Percentiles rank a stretch among this genome's conserved stretches.
These are phyloP conservation scores for Frankliniella intonsa DNA, from an alignment of 2,888 invertebrate species.

Conservation along the genomic window DNA sequence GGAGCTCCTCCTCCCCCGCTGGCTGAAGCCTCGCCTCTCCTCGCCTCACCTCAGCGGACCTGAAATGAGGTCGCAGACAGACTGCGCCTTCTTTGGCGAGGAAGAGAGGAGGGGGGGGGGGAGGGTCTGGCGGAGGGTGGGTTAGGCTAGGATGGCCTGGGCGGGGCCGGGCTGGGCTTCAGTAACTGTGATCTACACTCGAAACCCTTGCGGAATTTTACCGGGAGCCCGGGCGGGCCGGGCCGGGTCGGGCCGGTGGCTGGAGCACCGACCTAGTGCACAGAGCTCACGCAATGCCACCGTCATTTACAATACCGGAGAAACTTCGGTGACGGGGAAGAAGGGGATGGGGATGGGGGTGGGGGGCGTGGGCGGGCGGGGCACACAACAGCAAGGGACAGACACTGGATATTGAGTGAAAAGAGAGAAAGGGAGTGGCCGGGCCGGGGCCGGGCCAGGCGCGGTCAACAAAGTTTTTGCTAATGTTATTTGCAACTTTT, in stretches of 20 bases:
- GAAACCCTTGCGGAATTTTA: neutral
- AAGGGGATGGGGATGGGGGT: neutral
- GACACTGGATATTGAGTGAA: neutral
- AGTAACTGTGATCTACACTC: neutral
- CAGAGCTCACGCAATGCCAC: neutral
- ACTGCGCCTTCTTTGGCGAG: neutral
- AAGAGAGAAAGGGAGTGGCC: neutral
- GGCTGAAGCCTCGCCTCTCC: too few relatives aligned
- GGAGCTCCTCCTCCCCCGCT: too few relatives aligned
- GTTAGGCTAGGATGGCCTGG: too few relatives aligned
- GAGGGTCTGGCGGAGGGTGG: too few relatives aligned
- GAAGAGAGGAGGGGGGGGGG: neutral
- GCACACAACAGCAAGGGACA: neutral
- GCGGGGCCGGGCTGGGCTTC: neutral
- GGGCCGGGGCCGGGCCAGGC: neutral
- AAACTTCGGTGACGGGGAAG: neutral
- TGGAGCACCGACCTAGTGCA: neutral
- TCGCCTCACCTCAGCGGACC: neutral
- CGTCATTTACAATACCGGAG: neutral
- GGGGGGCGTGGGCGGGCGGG: neutral
- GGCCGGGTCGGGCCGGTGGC: neutral
- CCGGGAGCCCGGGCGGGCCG: neutral
- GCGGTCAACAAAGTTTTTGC: conserved; percentile 22
- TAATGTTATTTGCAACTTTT: conserved; percentile 20
- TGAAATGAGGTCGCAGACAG: neutral